Conservation (phyloP, 2,113 vertebrate genomes). For the Cyanoramphus novaezelandiae region DNA sequence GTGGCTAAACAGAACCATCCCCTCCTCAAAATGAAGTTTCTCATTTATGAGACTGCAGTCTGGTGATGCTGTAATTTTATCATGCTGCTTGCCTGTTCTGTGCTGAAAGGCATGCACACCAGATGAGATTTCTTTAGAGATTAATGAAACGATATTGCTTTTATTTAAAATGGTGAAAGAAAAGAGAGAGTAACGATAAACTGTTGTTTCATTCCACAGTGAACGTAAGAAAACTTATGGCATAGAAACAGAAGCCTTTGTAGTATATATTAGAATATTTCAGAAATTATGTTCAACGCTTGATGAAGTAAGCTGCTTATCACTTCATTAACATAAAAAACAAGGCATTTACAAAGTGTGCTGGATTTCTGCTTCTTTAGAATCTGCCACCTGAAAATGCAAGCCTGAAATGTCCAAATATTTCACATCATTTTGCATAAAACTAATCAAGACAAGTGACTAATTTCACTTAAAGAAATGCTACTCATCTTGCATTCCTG, state of each 20-base stretch:
- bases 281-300: background rate
- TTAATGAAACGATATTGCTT: background rate
- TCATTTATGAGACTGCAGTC: background rate
- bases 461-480: background rate
- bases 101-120: background rate
- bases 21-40: constrained; percentile 6
- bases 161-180: background rate
- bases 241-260: background rate
- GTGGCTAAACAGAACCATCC: background rate
- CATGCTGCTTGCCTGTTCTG: background rate
- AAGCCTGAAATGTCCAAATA: background rate
- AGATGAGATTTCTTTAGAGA: background rate
- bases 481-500: background rate
- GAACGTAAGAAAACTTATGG: background rate
- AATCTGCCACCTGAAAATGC: background rate
- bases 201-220: background rate
- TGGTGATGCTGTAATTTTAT: background rate
- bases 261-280: background rate
- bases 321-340: background rate
- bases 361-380: background rate
- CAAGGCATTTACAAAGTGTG: background rate
- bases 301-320: background rate
- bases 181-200: background rate
- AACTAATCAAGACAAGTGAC: background rate
- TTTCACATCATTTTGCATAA: background rate